Evolutionary conservation across 2,797 vertebrate genomes (phyloP).

Genomic region (Hippocampus kuda): DNA sequence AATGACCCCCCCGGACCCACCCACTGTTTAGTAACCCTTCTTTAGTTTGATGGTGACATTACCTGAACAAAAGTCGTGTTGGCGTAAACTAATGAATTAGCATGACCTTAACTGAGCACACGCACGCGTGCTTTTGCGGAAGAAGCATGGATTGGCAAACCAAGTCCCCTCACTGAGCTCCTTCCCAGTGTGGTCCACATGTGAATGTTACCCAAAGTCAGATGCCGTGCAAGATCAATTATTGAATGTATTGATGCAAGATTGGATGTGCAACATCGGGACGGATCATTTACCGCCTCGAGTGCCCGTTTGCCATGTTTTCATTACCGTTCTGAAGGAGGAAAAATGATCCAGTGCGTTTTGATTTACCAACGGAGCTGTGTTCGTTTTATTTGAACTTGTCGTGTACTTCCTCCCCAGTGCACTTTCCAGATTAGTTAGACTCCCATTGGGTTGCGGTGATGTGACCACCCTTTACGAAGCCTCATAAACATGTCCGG

Average conservation of each 20-base stretch:
- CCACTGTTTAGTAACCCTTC: too few species aligned
- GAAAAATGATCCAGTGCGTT: not conserved
- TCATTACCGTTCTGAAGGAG: not conserved
- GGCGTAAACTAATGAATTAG: too few species aligned
- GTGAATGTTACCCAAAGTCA: not conserved
- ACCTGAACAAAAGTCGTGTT: too few species aligned
- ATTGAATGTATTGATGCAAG: slow-evolving; percentile 59
- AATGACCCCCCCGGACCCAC: too few species aligned
- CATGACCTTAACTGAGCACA: too few species aligned
- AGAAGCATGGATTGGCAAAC: too few species aligned
- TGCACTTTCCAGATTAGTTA: slow-evolving; percentile 49
- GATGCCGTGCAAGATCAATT: slow-evolving; percentile 45
- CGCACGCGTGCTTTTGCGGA: too few species aligned
- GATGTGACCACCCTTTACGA: slow-evolving; percentile 41
- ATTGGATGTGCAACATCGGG: slow-evolving; percentile 37
- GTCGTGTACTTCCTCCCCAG: slow-evolving; percentile 23
- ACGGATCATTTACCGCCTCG: slow-evolving; percentile 11
- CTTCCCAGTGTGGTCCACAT: not conserved
- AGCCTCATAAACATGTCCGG: slow-evolving; percentile 52
- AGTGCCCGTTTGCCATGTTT: slow-evolving; percentile 6
- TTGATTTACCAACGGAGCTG: not conserved
- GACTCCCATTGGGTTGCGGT: slow-evolving; percentile 27
- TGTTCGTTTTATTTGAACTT: slow-evolving; percentile 9
- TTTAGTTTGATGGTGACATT: too few species aligned
- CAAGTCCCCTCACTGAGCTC: not conserved